A percentile compares a stretch with the other conserved stretches of the same genome.
These are phyloP conservation scores for Eclectus roratus DNA, from an alignment of 2,113 vertebrate species.

Conservation along the genomic window DNA sequence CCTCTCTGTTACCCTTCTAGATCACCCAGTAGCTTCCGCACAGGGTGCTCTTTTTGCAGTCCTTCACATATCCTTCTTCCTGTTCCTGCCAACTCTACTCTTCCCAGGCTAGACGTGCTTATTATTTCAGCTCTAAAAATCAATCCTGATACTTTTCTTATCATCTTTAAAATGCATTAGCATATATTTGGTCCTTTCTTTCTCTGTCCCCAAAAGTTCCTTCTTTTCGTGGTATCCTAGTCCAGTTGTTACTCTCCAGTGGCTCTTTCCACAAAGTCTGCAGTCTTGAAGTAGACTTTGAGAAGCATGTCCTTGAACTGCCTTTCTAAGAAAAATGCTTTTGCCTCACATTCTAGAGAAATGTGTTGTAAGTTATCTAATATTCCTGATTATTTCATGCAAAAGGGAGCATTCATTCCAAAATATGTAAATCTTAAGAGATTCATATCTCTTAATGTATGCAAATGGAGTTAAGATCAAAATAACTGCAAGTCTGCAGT, in stretches of 20 bases:
- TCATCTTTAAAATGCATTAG: neutral
- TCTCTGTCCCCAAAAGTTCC: neutral
- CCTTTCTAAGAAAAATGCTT: neutral
- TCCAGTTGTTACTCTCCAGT: neutral
- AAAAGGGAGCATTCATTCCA: neutral
- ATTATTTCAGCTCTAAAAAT: neutral
- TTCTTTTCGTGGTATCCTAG: neutral
- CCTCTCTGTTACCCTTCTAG: neutral
- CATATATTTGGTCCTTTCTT: neutral
- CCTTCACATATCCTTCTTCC: fast-evolving
- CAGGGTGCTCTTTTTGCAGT: neutral
- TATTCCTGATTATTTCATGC: neutral
- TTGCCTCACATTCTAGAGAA: neutral
- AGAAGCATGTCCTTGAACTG: neutral
- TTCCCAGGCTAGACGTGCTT: neutral
- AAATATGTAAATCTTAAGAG: neutral
- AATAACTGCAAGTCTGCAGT: neutral
- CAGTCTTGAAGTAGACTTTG: neutral
- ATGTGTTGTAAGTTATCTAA: neutral
- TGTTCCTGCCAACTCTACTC: neutral
- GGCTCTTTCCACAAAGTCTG: neutral
- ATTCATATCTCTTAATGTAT: neutral
- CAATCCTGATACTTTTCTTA: neutral
- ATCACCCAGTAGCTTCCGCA: neutral
- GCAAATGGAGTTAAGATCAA: conserved; percentile 13